Conservation (phyloP, 35 echinoderm and acorn worm genomes). For the Ophioderma brevispina region DNA sequence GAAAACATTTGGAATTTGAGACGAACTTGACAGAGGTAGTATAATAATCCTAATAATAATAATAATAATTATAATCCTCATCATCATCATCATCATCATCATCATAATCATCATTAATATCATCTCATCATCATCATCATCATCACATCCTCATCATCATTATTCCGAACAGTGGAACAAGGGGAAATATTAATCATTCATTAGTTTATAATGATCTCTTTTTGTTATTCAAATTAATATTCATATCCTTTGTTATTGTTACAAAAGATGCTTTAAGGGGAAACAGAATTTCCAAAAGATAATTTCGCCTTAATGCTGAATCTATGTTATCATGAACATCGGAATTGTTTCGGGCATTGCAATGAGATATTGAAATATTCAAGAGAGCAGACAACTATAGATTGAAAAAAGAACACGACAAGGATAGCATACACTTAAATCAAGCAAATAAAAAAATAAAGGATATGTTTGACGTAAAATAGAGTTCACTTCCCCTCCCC, state of each 20-base stretch:
- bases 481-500: not conserved
- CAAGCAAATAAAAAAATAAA: not conserved
- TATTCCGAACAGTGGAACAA: too few relatives aligned
- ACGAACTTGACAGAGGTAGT: conserved; percentile 28
- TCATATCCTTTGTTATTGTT: too few relatives aligned
- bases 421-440: too few relatives aligned
- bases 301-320: not conserved
- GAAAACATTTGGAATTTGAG: conserved; percentile 46
- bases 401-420: not conserved
- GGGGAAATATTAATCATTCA: too few relatives aligned
- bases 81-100: not conserved
- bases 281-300: not conserved
- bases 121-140: too few relatives aligned
- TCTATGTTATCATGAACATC: not conserved
- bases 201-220: too few relatives aligned
- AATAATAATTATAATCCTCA: not conserved
- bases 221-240: too few relatives aligned
- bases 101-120: too few relatives aligned
- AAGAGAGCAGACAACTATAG: not conserved
- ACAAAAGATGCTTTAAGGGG: not conserved
- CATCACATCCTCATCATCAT: too few relatives aligned
- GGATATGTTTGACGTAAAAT: not conserved
- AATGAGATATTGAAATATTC: not conserved
- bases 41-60: too few relatives aligned
- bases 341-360: not conserved